These are phyloP conservation scores for Cabera pusaria DNA, from an alignment of 2,888 invertebrate species.

Conservation along the genomic window DNA sequence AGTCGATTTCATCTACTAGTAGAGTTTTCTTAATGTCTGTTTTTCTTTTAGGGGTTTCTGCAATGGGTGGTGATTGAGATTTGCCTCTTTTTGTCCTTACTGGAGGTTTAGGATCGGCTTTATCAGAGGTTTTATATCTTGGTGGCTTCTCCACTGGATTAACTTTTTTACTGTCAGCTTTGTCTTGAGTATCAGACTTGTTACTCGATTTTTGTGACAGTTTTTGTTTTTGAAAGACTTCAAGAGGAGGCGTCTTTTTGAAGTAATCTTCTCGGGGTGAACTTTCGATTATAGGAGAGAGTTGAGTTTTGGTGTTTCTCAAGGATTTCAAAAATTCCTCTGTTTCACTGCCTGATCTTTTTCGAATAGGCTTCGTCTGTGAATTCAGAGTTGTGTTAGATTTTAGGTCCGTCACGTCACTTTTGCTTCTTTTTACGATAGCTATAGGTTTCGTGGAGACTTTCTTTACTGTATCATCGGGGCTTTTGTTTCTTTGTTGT, in stretches of 20 bases:
- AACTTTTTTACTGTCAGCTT: conserved; percentile 59
- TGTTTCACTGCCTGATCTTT: conserved; percentile 84
- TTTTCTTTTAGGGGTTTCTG: conserved; percentile 71
- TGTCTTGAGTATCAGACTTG: conserved; percentile 51
- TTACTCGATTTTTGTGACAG: conserved; percentile 50
- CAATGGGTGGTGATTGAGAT: conserved; percentile 61
- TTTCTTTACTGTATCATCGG: conserved; percentile 77
- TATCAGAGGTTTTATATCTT: conserved; percentile 64
- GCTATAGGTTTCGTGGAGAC: conserved; percentile 66
- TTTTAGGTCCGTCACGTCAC: conserved; percentile 86
- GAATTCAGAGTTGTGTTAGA: conserved; percentile 71
- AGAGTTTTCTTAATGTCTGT: conserved; percentile 62
- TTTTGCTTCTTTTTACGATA: conserved; percentile 84
- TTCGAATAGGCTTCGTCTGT: conserved; percentile 76
- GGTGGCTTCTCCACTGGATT: conserved; percentile 77
- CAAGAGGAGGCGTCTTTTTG: conserved; percentile 70
- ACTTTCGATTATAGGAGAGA: conserved; percentile 92
- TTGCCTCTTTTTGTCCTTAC: conserved; percentile 63
- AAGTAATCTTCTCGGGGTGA: conserved; percentile 88
- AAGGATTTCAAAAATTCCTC: conserved; percentile 82
- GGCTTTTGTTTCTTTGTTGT: conserved; percentile 78
- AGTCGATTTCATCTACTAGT: conserved; percentile 69
- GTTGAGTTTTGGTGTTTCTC: conserved; percentile 85
- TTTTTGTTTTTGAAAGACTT: conserved; percentile 64
- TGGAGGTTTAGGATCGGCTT: conserved; percentile 70